A percentile compares a stretch with the other conserved stretches of the same genome.
Evolutionary conservation across 2,113 vertebrate species (phyloP).

Genomic region (Larimichthys crocea): DNA sequence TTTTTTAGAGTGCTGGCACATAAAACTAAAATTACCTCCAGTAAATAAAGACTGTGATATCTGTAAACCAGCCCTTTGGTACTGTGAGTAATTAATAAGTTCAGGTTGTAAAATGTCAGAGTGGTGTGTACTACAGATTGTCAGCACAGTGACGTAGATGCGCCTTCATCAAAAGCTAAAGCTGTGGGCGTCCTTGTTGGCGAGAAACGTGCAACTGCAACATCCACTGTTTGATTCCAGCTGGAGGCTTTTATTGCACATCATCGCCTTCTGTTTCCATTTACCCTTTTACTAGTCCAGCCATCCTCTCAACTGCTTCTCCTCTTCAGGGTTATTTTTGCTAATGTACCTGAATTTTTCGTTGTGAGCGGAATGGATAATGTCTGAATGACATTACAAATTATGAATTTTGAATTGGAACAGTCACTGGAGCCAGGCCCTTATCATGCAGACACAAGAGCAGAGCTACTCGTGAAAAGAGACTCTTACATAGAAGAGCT

Average conservation of each 20-base stretch:
- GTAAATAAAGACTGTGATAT: background rate
- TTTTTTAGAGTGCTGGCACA: background rate
- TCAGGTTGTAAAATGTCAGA: constrained; percentile 26
- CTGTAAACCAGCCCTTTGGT: background rate
- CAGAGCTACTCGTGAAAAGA: constrained; percentile 65
- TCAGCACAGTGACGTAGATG: background rate
- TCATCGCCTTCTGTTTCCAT: constrained; percentile 44
- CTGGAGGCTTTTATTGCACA: constrained; percentile 34
- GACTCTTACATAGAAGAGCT: constrained; percentile 64
- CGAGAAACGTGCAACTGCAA: constrained; percentile 22
- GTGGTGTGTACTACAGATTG: constrained; percentile 1
- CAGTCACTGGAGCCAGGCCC: constrained; percentile 54
- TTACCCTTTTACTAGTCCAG: constrained; percentile 39
- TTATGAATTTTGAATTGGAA: constrained; percentile 65
- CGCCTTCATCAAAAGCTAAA: constrained; percentile 20
- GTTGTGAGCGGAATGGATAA: constrained; percentile 59
- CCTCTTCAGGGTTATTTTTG: constrained; percentile 55
- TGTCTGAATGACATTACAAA: constrained; percentile 60
- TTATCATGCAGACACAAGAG: constrained; percentile 62
- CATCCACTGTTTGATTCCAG: constrained; percentile 35
- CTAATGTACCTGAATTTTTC: constrained; percentile 55
- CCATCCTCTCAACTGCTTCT: constrained; percentile 37
- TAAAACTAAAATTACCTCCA: background rate
- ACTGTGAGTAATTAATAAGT: background rate
- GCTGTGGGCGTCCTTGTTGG: constrained; percentile 23